A percentile compares a stretch with the other conserved stretches of the same genome.
Conservation (phyloP, 2,113 vertebrate genomes). For the Macrotus californicus region DNA sequence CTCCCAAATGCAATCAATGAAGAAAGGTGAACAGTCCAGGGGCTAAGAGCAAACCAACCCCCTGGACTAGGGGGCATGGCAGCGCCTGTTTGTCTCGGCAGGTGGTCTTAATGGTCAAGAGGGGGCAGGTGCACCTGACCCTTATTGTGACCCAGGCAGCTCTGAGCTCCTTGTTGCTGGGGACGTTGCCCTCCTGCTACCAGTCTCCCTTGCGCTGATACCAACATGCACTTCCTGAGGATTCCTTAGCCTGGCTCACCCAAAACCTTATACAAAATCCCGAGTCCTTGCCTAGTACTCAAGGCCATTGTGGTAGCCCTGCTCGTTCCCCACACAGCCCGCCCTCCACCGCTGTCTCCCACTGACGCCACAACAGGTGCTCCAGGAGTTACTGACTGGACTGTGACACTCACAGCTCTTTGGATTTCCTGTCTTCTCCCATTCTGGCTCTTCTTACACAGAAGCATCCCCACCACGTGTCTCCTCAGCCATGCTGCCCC, state of each 20-base stretch:
- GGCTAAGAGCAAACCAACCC: neutral
- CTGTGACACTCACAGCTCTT: fast-evolving
- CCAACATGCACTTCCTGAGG: neutral
- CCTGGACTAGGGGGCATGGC: neutral
- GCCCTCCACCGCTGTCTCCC: neutral
- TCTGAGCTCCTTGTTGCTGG: neutral
- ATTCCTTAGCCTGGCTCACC: fast-evolving
- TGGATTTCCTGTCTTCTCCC: neutral
- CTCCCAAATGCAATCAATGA: neutral
- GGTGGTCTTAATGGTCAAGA: neutral
- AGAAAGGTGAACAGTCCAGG: neutral
- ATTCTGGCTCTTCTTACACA: neutral
- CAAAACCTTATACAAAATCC: neutral
- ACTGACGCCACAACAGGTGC: too few species aligned
- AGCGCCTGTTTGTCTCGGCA: neutral
- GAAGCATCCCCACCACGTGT: neutral
- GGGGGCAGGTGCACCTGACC: neutral
- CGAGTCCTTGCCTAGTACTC: too few species aligned
- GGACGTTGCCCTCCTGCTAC: neutral
- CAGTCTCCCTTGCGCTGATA: neutral
- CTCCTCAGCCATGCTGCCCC: neutral
- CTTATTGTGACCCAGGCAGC: neutral
- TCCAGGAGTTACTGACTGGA: neutral
- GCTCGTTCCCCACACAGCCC: neutral
- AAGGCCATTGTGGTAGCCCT: neutral